Evolutionary conservation across 2,888 invertebrate genomes (phyloP), one percentile per base, ranked within the genome.

Genomic region (Eupithecia inturbata): DNA sequence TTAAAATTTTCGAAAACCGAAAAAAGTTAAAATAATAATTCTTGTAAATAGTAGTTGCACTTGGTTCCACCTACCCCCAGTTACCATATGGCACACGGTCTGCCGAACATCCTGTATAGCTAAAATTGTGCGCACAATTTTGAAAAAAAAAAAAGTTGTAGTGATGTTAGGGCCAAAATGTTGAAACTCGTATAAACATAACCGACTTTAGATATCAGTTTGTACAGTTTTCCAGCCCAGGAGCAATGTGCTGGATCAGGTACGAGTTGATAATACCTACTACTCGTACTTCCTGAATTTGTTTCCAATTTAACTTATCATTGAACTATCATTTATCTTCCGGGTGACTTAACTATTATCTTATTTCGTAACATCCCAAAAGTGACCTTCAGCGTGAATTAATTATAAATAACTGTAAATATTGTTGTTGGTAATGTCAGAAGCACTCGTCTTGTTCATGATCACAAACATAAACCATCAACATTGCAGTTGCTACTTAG

Each of bases 211-310:
- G 45, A n/a, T n/a, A 49, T 26, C 41, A 41, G 41, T 41, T 41
- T 41, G 1, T n/a, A 66, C 10, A 66, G 22, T 53, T 28, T 72
- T 64, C 49, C 63, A 64, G 63, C 12, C 9, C 19, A n/a, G n/a
- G n/a, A 10, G 12, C 63, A 64, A 36, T 12, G 12, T 64, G 64
- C 64, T 36, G 70, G 28, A 53, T 64, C 70, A 74, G 71, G 74
- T 75, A 75, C 33, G 71, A 53, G 14, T 22, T 39, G 66, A 67
- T 69, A 45, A 39, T 53, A 62, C 31, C 36, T 53, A 53, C 19
- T 45, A 19, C 9, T 45, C n/a, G n/a, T n/a, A 63, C 28, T 36
- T 36, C 36, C 22, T 19, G 53, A 45, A 45, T 63, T 39, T 28
- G 22, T 26, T 60, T 60, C 2, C 45, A n/a, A 45, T n/a, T 19